Base-by-base conservation (phyloP, 2,888 invertebrate species). In the Platypus cylindrus region DNA sequence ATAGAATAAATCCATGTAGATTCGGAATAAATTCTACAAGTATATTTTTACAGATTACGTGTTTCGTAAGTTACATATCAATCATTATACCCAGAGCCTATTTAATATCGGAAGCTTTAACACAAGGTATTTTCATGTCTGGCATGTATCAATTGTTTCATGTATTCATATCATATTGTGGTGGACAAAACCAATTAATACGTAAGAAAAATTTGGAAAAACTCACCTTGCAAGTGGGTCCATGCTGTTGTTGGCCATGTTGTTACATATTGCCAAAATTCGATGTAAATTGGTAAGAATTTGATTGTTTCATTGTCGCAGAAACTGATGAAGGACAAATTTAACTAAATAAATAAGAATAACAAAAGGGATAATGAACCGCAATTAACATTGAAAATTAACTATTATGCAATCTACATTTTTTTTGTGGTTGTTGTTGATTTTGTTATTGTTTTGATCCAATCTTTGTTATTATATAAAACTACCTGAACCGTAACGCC, bases 171-270 rank as follows among this genome's bases (percentile, higher is more conserved):
- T 71, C 73, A 3, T 76, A 76, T 48, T 70, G 72, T 42, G 76
- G 74, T 0, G 76, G 76, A 1, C 65, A 65, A 40, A 70, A 71
- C 7, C 68, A 71, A 52, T 56, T 76, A 5, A 63, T 74, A 38
- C 66, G 70, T 44, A 64, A 64, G 38, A 65, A 72, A 2, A 69
- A 71, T 48, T 71, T 72, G 2, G 64, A 68, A 41, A 59, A 64
- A 5, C 56, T 80, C 48, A 71, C 70, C 54, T 66, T 75, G 9
- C 64, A 69, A 50, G 75, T 75, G 5, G 66, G 71, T 16, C 81
- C 81, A 2, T 79, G 78, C 53, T 81, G 81, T 55, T 81, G 80
- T 51, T 78, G 75, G 74, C 79, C 79, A 1, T 76, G 75, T 49
- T 76, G 74, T 47, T 58, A 52, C 29, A 64, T 64, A 45, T 54